Percentiles rank a stretch among this genome's conserved stretches.
phyloP scores from a whole-genome alignment of 1,140 invertebrate genomes.

The Vanessa atalanta region DNA sequence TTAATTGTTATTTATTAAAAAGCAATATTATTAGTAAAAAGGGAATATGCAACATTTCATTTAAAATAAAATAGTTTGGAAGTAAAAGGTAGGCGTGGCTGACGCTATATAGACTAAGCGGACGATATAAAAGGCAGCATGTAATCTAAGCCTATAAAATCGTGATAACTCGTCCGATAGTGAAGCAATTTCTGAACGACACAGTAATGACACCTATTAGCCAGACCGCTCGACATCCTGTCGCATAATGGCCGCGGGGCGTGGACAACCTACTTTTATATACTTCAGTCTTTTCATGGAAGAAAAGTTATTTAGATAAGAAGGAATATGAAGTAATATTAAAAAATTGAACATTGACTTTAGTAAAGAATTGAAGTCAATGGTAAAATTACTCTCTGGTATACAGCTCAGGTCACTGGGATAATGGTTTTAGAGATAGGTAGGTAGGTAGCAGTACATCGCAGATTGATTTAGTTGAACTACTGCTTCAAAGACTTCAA shows the following conservation, averaged over 20 bases:
- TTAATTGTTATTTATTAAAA: not conserved
- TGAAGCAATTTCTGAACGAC: conserved; percentile 76
- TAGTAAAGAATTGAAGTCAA: not conserved
- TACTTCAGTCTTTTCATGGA: conserved; percentile 29
- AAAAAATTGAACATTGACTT: not conserved
- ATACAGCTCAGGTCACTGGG: no score
- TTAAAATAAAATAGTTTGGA: not conserved
- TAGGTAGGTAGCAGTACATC: no score
- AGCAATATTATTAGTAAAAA: not conserved
- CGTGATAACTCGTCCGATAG: conserved; percentile 76
- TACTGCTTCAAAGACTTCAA: no score
- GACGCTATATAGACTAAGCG: conserved; percentile 18
- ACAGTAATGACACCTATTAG: conserved; percentile 78
- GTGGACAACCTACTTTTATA: conserved; percentile 63
- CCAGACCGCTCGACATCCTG: conserved; percentile 63
- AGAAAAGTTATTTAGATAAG: conserved; percentile 23
- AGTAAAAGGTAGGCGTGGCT: conserved; percentile 22
- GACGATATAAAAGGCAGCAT: conserved; percentile 52
- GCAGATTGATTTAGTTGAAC: no score
- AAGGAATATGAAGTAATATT: not conserved
- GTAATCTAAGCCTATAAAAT: conserved; percentile 76
- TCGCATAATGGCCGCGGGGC: conserved; percentile 69
- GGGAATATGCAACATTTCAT: not conserved
- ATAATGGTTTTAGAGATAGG: no score
- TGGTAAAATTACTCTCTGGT: no score